Percentiles rank a stretch among this genome's conserved stretches.
Conservation (phyloP, 64 coral and sea anemone species). For the Actinia equina region DNA sequence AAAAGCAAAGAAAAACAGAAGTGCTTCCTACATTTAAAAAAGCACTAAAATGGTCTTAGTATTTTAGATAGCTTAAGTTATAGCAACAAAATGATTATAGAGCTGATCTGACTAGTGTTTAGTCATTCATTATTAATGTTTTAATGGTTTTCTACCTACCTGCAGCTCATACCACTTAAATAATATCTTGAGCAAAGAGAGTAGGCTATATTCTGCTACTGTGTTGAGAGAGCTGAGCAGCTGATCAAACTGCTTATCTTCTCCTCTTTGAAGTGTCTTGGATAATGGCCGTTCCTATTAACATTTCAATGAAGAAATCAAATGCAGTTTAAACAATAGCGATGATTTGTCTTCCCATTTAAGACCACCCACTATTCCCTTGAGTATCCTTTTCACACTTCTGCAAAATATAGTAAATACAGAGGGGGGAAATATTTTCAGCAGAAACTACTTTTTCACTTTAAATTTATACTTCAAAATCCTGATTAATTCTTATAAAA, state of each 20-base stretch:
- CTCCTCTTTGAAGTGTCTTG: slow-evolving; percentile 93
- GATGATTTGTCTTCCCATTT: too few species aligned
- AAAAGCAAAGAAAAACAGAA: too few species aligned
- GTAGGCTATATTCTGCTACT: slow-evolving; percentile 90
- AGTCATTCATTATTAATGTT: background rate
- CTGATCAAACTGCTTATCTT: slow-evolving; percentile 99
- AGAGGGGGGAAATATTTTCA: too few species aligned
- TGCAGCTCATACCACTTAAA: slow-evolving; percentile 98
- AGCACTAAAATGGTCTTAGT: too few species aligned
- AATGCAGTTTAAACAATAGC: too few species aligned
- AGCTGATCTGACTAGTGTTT: background rate
- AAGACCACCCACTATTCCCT: too few species aligned
- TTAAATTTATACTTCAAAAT: too few species aligned
- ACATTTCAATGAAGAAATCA: background rate
- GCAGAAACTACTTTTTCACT: too few species aligned
- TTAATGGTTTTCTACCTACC: slow-evolving; percentile 37
- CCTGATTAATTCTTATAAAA: too few species aligned
- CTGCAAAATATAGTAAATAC: too few species aligned
- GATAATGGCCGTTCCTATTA: slow-evolving; percentile 88
- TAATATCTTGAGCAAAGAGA: slow-evolving; percentile 84
- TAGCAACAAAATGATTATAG: background rate
- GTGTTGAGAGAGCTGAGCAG: slow-evolving; percentile 80
- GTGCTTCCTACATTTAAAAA: too few species aligned
- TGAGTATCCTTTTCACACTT: too few species aligned
- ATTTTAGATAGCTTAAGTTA: background rate